Conservation (phyloP, 2,113 vertebrate genomes). For the Malurus alboscapulatus region DNA sequence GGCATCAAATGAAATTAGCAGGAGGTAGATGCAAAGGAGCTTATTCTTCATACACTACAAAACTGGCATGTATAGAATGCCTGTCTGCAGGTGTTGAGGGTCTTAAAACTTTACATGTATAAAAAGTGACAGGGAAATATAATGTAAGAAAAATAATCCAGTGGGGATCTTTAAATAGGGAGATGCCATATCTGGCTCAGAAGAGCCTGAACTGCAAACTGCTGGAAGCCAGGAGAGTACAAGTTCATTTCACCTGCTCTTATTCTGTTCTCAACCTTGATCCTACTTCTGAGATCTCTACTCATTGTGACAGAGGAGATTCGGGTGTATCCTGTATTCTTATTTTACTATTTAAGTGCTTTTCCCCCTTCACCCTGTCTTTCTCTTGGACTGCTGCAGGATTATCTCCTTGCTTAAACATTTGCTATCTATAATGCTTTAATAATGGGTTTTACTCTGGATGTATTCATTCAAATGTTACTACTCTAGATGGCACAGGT, state of each 20-base stretch:
- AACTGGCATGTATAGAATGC: background rate
- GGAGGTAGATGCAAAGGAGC: background rate
- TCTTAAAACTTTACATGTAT: background rate
- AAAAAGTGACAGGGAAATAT: background rate
- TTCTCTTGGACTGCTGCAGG: background rate
- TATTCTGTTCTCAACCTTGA: background rate
- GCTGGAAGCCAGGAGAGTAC: background rate
- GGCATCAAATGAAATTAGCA: background rate
- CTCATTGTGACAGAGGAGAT: background rate
- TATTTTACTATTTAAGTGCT: background rate
- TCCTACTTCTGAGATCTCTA: background rate
- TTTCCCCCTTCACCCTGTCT: background rate
- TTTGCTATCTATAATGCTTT: background rate
- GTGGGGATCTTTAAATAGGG: background rate
- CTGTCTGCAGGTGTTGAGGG: background rate
- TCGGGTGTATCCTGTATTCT: background rate
- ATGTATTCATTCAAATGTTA: background rate
- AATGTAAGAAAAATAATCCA: background rate
- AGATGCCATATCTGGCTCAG: background rate
- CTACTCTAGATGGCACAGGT: slow-evolving; percentile 21
- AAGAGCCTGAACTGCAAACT: background rate
- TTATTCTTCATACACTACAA: background rate
- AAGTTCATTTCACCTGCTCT: background rate
- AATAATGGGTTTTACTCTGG: background rate
- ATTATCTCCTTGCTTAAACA: slow-evolving; percentile 7